Conservation (phyloP, 2,113 vertebrate species). For the Anhinga rufa region DNA sequence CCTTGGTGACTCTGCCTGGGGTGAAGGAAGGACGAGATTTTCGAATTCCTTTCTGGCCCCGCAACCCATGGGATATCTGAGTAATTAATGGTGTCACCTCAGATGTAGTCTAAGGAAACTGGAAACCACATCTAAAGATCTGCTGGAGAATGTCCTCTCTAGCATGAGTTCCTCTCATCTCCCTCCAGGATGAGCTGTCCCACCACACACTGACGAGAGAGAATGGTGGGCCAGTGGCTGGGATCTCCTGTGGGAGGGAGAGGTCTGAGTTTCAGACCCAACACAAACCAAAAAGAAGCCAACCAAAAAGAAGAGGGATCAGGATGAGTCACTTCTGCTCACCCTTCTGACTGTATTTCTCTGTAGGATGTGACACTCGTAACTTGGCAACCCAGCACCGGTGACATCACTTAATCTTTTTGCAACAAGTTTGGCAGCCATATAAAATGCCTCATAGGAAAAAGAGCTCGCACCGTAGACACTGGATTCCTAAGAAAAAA, state of each 20-base stretch:
- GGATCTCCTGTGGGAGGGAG: not conserved
- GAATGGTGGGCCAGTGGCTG: not conserved
- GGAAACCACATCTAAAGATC: not conserved
- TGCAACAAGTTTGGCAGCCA: conserved; percentile 26
- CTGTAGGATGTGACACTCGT: conserved; percentile 30
- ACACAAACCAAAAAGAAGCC: not conserved
- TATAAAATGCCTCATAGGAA: not conserved
- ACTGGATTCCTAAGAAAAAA: not conserved
- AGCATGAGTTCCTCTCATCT: not conserved
- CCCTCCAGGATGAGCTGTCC: not conserved
- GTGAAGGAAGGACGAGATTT: not conserved
- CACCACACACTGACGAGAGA: not conserved
- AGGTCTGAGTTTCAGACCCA: not conserved
- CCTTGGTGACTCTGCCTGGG: not conserved
- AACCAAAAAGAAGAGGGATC: not conserved
- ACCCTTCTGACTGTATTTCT: conserved; percentile 29
- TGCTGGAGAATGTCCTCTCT: not conserved
- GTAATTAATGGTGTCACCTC: not conserved
- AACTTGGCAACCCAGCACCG: conserved; percentile 1
- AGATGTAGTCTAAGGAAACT: not conserved
- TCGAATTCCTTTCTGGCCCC: not conserved
- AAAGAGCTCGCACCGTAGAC: not conserved
- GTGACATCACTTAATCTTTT: conserved; percentile 27
- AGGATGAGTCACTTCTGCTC: conserved; percentile 26
- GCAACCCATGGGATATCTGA: not conserved